phyloP scores from a whole-genome alignment of 1,140 invertebrate genomes.

The Drosophila fuyamai region DNA sequence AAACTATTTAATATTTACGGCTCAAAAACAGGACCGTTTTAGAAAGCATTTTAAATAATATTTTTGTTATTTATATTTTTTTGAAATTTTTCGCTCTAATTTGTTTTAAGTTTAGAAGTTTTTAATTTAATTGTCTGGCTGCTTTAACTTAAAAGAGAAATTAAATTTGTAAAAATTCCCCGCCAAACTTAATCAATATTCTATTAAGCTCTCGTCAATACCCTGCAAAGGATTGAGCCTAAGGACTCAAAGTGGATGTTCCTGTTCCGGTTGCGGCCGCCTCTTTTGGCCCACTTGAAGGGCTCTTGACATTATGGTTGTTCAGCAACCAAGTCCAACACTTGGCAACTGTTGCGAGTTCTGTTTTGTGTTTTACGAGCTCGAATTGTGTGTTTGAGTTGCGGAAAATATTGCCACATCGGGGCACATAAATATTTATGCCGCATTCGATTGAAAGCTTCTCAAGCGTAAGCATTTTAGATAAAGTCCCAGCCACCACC shows the following conservation, averaged over 20 bases:
- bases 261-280: constrained; percentile 34
- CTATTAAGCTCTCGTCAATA: too few relatives aligned
- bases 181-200: not conserved
- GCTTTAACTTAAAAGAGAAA: not conserved
- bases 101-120: too few relatives aligned
- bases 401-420: constrained; percentile 51
- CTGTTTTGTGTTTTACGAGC: constrained; percentile 37
- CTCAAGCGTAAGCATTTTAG: constrained; percentile 84
- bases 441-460: constrained; percentile 73
- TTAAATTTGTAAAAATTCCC: not conserved
- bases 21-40: too few relatives aligned
- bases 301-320: constrained; percentile 71
- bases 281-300: constrained; percentile 41
- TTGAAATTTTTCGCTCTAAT: too few relatives aligned
- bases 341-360: constrained; percentile 74
- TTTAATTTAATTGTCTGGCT: too few relatives aligned
- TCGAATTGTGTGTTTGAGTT: constrained; percentile 24
- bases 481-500: constrained; percentile 66
- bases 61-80: too few relatives aligned
- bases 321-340: constrained; percentile 29
- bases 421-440: constrained; percentile 75
- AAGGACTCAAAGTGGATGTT: constrained; percentile 41
- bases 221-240: constrained; percentile 3
- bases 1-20: too few relatives aligned
- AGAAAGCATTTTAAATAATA: too few relatives aligned